A percentile compares a stretch with the other conserved stretches of the same genome.
These are phyloP conservation scores for Seriola quinqueradiata DNA, from an alignment of 2,113 vertebrate genomes.

Conservation along the genomic window DNA sequence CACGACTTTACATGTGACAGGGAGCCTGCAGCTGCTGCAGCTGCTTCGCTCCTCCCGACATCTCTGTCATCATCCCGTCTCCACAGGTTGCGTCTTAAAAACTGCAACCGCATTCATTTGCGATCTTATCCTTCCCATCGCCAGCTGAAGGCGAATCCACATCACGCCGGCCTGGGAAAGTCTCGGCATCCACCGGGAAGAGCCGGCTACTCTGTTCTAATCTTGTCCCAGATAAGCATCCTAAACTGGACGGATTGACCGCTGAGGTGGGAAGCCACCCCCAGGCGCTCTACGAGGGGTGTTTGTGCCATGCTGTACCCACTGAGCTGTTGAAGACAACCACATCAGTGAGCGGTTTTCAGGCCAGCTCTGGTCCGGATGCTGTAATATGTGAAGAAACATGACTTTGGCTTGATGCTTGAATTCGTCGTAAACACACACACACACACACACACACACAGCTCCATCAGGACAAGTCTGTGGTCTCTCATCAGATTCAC, in stretches of 20 bases:
- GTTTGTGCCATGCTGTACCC: background rate
- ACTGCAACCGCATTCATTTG: background rate
- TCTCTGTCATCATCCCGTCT: slow-evolving; percentile 1
- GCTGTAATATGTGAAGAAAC: slow-evolving; percentile 17
- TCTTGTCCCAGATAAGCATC: slow-evolving; percentile 29
- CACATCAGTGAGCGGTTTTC: background rate
- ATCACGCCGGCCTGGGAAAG: background rate
- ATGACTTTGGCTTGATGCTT: slow-evolving; percentile 26
- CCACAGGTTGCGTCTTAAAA: background rate
- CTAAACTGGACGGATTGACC: slow-evolving; percentile 1
- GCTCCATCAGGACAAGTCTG: slow-evolving; percentile 18
- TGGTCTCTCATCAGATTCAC: slow-evolving; percentile 27
- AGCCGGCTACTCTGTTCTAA: slow-evolving; percentile 24
- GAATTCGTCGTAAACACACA: slow-evolving; percentile 12
- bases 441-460: slow-evolving; percentile 3
- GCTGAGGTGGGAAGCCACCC: slow-evolving; percentile 7
- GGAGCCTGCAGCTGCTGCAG: no score
- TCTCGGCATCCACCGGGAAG: background rate
- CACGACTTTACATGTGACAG: no score
- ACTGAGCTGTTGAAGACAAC: background rate
- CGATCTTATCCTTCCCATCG: slow-evolving; percentile 24
- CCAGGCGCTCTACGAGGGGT: background rate
- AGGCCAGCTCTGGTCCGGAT: slow-evolving; percentile 15
- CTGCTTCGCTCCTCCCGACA: background rate
- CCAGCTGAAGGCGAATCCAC: slow-evolving; percentile 10